Base-by-base conservation (phyloP, 53 echinoderm and acorn worm genomes). In the Luidia sarsii region DNA sequence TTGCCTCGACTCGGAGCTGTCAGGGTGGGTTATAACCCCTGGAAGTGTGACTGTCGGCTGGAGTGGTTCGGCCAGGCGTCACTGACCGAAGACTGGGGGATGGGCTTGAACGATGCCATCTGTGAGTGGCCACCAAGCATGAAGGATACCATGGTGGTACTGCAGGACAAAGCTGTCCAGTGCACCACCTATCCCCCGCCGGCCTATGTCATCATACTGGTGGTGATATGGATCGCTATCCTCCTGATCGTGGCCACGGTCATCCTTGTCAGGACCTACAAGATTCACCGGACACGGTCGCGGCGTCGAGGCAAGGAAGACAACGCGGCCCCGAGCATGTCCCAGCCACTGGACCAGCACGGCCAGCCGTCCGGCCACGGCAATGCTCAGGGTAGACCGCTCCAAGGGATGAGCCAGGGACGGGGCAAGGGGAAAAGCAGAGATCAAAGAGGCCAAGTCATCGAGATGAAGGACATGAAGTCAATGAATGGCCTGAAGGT, bases 381-480 rank as follows among this genome's bases (percentile, higher is more conserved):
- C 7, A 16, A 9, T 5, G 33, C 65, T 7, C 67, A 39, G 25
- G 35, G 8, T 10, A 30, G 67, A 32, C 27, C 67, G 18, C 60
- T 60, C 10, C 60, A 38, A 16, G 43, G 24, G 39, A n/a, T n/a
- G n/a, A 11, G 6, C 41, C 59, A 60, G 77, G 77, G 60, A 9
- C 59, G 61, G 19, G 77, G 46, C 8, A 77, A 77, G 34, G 30
- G 32, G 30, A 60, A 60, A 39, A 61, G 43, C 38, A 77, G 61
- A 60, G 3, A 18, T 43, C 43, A 48, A 24, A 56, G 21, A 30
- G 77, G 30, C 46, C 77, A 77, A 33, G 20, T 77, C 13, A 77
- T 77, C 32, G 77, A 77, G 60, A 77, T 77, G 77, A 77, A 61
- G 48, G 77, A 77, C 61, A 77, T 39, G 60, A 77, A 77, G 37